A percentile compares a stretch with the other conserved stretches of the same genome.
Evolutionary conservation across 2,113 vertebrate genomes (phyloP).

Genomic region (Dissostichus mawsoni): DNA sequence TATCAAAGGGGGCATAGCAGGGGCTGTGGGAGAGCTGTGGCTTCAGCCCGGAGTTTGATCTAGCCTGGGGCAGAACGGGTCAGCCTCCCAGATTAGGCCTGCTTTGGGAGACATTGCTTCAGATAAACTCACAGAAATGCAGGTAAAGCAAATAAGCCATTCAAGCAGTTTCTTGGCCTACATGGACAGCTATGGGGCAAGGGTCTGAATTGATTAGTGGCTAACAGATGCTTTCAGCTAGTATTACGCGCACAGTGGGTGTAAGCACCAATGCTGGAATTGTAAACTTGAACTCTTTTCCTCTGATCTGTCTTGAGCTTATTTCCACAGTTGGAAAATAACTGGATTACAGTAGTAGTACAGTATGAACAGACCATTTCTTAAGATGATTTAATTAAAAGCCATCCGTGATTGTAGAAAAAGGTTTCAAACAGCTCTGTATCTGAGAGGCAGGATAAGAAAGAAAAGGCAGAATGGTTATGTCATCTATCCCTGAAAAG

Average conservation of each 20-base stretch:
- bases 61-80: conserved; percentile 63
- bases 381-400: not conserved
- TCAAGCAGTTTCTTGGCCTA: conserved; percentile 63
- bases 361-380: not conserved
- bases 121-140: conserved; percentile 63
- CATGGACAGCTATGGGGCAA: conserved; percentile 55
- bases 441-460: not conserved
- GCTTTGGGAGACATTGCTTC: conserved; percentile 62
- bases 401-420: not conserved
- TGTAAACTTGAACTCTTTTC: conserved; percentile 35
- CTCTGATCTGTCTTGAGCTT: conserved; percentile 22
- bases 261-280: conserved; percentile 34
- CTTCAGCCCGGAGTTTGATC: conserved; percentile 67
- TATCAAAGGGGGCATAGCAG: conserved; percentile 68
- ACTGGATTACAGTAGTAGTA: not conserved
- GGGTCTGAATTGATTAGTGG: conserved; percentile 60
- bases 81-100: conserved; percentile 66
- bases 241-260: conserved; percentile 37
- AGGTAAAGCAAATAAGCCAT: conserved; percentile 67
- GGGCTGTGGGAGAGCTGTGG: conserved; percentile 64
- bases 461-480: conserved; percentile 21
- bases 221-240: conserved; percentile 63
- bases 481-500: conserved; percentile 44
- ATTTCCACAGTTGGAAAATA: conserved; percentile 10
- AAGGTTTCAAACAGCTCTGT: not conserved